A percentile compares a stretch with the other conserved stretches of the same genome.
Evolutionary conservation across 2,113 vertebrate species (phyloP).

Genomic region (Willisornis vidua): DNA sequence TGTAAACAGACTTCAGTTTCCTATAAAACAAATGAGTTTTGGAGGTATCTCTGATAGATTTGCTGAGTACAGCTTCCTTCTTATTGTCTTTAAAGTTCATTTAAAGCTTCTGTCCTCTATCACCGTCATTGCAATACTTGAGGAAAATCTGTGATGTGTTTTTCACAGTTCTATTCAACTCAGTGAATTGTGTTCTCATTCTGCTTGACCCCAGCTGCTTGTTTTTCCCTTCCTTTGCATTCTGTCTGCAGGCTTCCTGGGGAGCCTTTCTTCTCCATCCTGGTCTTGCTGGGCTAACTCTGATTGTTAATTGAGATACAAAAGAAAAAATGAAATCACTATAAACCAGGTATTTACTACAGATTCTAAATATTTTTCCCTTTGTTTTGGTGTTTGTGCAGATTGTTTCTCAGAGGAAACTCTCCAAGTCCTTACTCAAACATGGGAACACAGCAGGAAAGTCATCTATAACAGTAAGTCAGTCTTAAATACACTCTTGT

Average conservation of each 20-base stretch:
- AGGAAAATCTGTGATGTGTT: neutral
- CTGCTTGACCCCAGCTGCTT: neutral
- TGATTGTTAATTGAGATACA: neutral
- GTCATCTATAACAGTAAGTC: constrained; percentile 91
- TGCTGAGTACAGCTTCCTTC: neutral
- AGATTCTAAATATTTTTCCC: neutral
- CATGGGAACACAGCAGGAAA: constrained; percentile 93
- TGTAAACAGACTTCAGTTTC: neutral
- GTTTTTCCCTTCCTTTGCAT: neutral
- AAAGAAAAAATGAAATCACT: neutral
- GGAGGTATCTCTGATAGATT: neutral
- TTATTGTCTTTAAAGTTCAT: neutral
- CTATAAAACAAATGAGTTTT: neutral
- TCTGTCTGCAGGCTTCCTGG: neutral
- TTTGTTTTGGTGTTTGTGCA: constrained; percentile 69
- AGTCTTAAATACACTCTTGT: neutral
- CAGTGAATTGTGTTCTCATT: neutral
- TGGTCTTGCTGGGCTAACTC: neutral
- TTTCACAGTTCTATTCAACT: neutral
- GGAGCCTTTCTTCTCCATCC: neutral
- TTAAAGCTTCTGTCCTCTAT: neutral
- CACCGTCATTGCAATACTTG: neutral
- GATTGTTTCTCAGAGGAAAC: constrained; percentile 97
- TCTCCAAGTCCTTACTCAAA: constrained; percentile 92
- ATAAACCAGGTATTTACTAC: neutral